Evolutionary conservation across 2,113 vertebrate genomes (phyloP).

Genomic region (Pholis gunnellus): DNA sequence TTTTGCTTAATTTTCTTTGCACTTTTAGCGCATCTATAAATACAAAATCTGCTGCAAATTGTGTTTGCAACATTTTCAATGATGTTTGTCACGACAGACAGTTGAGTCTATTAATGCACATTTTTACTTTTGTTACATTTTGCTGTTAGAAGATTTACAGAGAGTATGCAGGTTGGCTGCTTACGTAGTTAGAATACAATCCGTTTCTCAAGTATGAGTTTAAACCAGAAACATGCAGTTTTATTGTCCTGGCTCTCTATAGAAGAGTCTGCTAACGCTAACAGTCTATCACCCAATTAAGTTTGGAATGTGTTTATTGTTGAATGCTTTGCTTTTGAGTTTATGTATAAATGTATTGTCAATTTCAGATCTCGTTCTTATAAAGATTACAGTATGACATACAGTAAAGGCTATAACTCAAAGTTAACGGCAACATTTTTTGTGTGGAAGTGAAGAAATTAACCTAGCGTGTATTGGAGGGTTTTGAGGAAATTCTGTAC

Average conservation of each 20-base stretch:
- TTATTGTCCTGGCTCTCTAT: background rate
- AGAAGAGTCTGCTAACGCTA: constrained; percentile 4
- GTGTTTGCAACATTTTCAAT: background rate
- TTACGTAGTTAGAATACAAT: background rate
- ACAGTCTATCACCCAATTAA: constrained; percentile 6
- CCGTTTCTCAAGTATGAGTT: background rate
- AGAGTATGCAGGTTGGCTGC: background rate
- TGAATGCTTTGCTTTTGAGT: constrained; percentile 45
- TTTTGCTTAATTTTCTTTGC: constrained; percentile 2
- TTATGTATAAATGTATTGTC: constrained; percentile 37
- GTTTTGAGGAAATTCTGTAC: background rate
- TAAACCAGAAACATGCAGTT: constrained; percentile 19
- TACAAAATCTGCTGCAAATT: background rate
- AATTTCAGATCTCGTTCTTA: constrained; percentile 29
- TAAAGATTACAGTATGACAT: constrained; percentile 23
- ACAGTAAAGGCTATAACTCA: constrained; percentile 23
- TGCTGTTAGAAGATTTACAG: background rate
- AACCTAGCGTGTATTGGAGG: background rate
- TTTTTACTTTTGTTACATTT: constrained; percentile 7
- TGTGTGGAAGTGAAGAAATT: background rate
- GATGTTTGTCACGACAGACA: background rate
- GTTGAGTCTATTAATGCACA: background rate
- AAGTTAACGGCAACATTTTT: background rate
- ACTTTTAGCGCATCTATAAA: constrained; percentile 5
- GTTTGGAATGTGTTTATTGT: constrained; percentile 19